A percentile compares a stretch with the other conserved stretches of the same genome.
Evolutionary conservation across 2,888 invertebrate species (phyloP).

Genomic region (Mesopsocus fuscifrons): DNA sequence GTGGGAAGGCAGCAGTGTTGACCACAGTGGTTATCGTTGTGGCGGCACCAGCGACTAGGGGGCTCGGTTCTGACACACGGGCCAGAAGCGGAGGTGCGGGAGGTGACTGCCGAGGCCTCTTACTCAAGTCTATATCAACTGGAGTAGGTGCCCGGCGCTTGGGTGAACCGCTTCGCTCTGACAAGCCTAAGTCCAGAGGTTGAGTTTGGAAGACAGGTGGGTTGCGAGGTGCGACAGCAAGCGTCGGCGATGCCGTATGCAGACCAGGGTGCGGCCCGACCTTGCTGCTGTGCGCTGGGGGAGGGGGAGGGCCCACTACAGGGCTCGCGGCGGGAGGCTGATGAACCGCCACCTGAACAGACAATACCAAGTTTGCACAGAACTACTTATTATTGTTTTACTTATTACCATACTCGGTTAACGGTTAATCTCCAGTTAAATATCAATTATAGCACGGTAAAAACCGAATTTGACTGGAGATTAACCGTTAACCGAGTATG

Average conservation of each 20-base stretch:
- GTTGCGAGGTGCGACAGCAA: conserved; percentile 27
- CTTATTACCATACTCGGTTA: too few relatives aligned
- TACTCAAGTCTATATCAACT: conserved; percentile 32
- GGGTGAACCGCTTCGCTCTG: conserved; percentile 28
- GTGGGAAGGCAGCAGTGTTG: conserved; percentile 32
- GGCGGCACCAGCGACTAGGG: conserved; percentile 36
- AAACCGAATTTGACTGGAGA: too few relatives aligned
- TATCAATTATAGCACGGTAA: too few relatives aligned
- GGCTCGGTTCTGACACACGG: conserved; percentile 42
- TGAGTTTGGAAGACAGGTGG: conserved; percentile 45
- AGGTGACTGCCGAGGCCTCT: conserved; percentile 37
- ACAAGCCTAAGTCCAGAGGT: conserved; percentile 55
- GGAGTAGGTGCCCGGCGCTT: conserved; percentile 39
- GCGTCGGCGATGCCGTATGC: conserved; percentile 28
- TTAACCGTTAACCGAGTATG: too few relatives aligned
- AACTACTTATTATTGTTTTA: too few relatives aligned
- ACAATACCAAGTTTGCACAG: too few relatives aligned
- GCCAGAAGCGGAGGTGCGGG: conserved; percentile 29
- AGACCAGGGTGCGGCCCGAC: conserved; percentile 18
- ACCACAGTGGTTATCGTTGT: conserved; percentile 44
- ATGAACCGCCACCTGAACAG: conserved; percentile 28
- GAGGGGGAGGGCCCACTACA: conserved; percentile 23
- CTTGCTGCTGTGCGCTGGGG: conserved; percentile 29
- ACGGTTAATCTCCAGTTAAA: too few relatives aligned
- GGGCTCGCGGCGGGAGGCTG: conserved; percentile 22